phyloP scores from a whole-genome alignment of 1,140 invertebrate genomes.

The Microplitis demolitor region DNA sequence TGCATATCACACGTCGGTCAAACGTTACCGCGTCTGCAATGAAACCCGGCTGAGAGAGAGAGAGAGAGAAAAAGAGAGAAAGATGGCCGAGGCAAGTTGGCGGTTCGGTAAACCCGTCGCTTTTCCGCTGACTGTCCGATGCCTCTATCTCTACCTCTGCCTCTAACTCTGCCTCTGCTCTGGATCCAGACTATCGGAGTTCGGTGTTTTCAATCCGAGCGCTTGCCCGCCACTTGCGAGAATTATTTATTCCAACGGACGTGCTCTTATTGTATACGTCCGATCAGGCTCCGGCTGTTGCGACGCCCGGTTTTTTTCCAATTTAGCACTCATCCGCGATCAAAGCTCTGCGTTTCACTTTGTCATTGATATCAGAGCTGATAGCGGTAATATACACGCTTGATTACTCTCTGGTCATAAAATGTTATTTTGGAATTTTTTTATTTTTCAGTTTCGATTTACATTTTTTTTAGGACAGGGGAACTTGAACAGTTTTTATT shows the following conservation, averaged over 20 bases:
- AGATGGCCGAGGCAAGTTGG: conserved; percentile 1
- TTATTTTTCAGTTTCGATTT: no score
- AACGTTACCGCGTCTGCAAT: conserved; percentile 49
- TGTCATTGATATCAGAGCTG: no score
- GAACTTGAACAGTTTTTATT: no score
- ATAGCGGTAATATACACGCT: no score
- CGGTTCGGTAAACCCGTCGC: conserved; percentile 14
- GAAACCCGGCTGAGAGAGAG: conserved; percentile 43
- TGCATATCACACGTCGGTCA: conserved; percentile 55
- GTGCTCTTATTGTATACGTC: conserved; percentile 7
- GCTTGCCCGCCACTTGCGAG: conserved; percentile 13
- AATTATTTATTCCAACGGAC: conserved; percentile 35
- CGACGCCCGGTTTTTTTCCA: no score
- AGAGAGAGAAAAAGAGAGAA: not conserved
- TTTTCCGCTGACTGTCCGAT: not conserved
- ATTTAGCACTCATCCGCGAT: no score
- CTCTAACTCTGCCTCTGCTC: not conserved
- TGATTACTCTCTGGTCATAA: no score
- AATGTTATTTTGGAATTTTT: no score
- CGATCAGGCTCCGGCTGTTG: no score
- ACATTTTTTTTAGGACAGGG: no score
- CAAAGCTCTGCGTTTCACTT: no score
- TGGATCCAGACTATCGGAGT: not conserved
- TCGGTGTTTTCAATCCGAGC: conserved; percentile 22
- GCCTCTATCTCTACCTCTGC: not conserved